These are phyloP conservation scores for Seriola dumerili DNA, from an alignment of 2,113 vertebrate species.

Conservation along the genomic window DNA sequence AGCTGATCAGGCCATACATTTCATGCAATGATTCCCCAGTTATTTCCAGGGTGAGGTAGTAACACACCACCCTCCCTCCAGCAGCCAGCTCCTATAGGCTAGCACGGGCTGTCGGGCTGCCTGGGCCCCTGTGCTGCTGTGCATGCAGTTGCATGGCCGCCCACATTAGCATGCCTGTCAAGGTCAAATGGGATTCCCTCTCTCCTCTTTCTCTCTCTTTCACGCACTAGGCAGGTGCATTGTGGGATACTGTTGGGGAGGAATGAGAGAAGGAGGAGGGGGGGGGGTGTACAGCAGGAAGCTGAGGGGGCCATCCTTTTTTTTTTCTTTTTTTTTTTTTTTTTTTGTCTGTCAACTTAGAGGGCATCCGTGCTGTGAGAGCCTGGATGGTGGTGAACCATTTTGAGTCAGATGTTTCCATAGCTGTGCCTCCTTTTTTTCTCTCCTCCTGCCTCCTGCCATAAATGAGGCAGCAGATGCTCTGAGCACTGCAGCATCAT, in stretches of 20 bases:
- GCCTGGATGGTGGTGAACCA: conserved; percentile 70
- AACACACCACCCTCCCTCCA: conserved; percentile 59
- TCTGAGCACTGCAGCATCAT: conserved; percentile 34
- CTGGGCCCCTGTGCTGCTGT: conserved; percentile 77
- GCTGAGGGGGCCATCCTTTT: conserved; percentile 51
- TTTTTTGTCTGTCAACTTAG: conserved; percentile 50
- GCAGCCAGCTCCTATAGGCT: conserved; percentile 66
- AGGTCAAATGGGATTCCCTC: conserved; percentile 86
- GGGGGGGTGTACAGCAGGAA: conserved; percentile 48
- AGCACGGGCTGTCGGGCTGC: conserved; percentile 59
- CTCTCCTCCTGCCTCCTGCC: neutral
- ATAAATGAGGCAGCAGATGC: conserved; percentile 32
- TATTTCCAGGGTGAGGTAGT: conserved; percentile 61
- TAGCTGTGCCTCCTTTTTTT: neutral
- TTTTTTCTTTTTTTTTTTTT: conserved; percentile 27
- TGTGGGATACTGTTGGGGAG: conserved; percentile 80
- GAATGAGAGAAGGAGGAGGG: conserved; percentile 54
- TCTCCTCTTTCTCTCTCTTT: conserved; percentile 74
- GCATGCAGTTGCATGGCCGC: conserved; percentile 84
- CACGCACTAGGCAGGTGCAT: conserved; percentile 78
- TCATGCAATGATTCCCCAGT: conserved; percentile 66
- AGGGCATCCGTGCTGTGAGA: conserved; percentile 59
- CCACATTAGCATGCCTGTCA: conserved; percentile 85
- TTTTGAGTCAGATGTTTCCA: conserved; percentile 72
- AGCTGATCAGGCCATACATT: conserved; percentile 52